Evolutionary conservation across 2,113 vertebrate genomes (phyloP).

Genomic region (Sialia sialis): DNA sequence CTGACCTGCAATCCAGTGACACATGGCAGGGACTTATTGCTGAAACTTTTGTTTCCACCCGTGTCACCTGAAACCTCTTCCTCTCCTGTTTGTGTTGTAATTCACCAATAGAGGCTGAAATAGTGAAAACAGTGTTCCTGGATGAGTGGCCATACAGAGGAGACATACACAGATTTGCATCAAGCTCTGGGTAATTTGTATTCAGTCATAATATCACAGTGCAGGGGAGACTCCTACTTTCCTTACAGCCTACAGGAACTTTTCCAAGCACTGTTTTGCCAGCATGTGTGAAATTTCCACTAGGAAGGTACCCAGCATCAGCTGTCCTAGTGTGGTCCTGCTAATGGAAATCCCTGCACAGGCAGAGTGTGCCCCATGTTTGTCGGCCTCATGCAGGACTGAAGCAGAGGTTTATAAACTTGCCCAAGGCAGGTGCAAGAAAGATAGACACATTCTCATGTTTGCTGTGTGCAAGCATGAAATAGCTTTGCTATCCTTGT

Average conservation of each 20-base stretch:
- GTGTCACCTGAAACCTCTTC: background rate
- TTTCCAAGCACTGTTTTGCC: background rate
- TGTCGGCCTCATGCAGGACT: background rate
- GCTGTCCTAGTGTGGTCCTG: background rate
- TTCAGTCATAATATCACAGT: background rate
- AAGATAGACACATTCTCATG: background rate
- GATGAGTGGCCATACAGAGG: background rate
- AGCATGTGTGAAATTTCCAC: background rate
- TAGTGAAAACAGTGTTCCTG: background rate
- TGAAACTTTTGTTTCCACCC: background rate
- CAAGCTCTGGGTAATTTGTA: background rate
- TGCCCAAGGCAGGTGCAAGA: accelerated
- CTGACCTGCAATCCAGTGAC: background rate
- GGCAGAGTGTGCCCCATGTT: accelerated
- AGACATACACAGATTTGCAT: background rate
- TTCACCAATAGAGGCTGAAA: background rate
- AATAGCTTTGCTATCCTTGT: background rate
- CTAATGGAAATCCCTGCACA: too few relatives aligned
- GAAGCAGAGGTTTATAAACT: background rate
- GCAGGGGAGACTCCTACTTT: background rate
- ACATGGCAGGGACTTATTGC: background rate
- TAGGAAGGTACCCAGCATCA: background rate
- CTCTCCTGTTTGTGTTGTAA: background rate
- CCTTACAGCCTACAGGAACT: background rate
- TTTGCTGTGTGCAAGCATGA: background rate